A percentile compares a stretch with the other conserved stretches of the same genome.
Conservation (phyloP, 2,888 invertebrate genomes). For the Cataglyphis cursor region DNA sequence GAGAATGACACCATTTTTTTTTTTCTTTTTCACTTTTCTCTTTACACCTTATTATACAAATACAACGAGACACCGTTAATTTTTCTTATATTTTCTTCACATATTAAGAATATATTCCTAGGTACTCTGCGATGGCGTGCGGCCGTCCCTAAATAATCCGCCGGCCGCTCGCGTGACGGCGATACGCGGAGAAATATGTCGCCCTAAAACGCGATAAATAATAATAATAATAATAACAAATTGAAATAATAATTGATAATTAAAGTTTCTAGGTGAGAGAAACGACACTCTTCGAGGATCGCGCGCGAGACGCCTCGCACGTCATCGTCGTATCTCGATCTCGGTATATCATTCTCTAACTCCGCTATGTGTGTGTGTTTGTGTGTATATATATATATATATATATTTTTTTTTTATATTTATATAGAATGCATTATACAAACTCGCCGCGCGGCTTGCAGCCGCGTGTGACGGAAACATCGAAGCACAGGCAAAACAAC, state of each 20-base stretch:
- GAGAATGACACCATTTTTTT: conserved; percentile 79
- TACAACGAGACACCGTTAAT: conserved; percentile 83
- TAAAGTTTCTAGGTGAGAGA: conserved; percentile 23
- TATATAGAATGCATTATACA: conserved; percentile 53
- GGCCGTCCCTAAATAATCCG: conserved; percentile 69
- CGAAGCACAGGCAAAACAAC: conserved; percentile 80
- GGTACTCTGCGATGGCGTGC: conserved; percentile 81
- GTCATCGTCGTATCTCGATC: conserved; percentile 68
- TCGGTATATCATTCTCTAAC: conserved; percentile 69
- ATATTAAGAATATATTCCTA: conserved; percentile 84
- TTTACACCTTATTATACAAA: conserved; percentile 82
- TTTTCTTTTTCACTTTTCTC: conserved; percentile 1
- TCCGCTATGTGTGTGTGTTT: conserved; percentile 62
- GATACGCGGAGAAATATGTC: neutral
- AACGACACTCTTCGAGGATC: neutral
- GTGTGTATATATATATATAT: conserved; percentile 42
- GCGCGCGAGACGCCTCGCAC: conserved; percentile 62
- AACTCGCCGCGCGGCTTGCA: conserved; percentile 58
- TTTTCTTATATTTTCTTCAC: conserved; percentile 77
- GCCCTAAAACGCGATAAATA: neutral
- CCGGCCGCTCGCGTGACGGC: conserved; percentile 21
- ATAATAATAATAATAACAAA: conserved; percentile 19
- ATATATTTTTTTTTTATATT: conserved; percentile 26
- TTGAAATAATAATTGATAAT: conserved; percentile 34
- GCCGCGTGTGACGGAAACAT: conserved; percentile 57